phyloP scores from a whole-genome alignment of 2,797 vertebrate species.

The Falco rusticolus region DNA sequence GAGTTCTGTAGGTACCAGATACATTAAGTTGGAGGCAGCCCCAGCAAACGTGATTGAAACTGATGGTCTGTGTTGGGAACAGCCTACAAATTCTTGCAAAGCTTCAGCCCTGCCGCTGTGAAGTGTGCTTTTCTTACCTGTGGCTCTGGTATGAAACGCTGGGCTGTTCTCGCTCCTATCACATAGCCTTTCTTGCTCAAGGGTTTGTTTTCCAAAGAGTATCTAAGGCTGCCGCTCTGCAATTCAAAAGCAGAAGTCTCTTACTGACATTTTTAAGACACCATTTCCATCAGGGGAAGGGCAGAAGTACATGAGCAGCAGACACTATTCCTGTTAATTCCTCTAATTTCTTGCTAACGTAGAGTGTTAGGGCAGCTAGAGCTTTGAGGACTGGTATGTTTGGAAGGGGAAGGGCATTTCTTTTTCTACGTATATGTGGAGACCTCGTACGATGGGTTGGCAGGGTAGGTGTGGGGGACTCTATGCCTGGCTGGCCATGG shows the following conservation, averaged over 20 bases:
- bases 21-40: neutral
- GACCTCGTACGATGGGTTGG: neutral
- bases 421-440: neutral
- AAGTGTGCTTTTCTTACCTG: constrained; percentile 57
- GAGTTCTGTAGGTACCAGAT: neutral
- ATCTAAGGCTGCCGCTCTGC: constrained; percentile 73
- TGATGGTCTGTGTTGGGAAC: neutral
- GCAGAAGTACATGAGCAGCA: neutral
- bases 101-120: neutral
- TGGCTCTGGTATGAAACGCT: constrained; percentile 68
- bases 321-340: neutral
- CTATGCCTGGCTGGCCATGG: fast-evolving
- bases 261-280: neutral
- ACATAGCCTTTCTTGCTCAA: constrained; percentile 82
- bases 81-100: neutral
- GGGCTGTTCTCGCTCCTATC: constrained; percentile 82
- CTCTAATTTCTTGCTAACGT: neutral
- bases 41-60: neutral
- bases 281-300: neutral
- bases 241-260: neutral
- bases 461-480: neutral
- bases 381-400: neutral
- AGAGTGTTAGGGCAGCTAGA: neutral
- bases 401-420: neutral
- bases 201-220: constrained; percentile 74